Conservation (phyloP, 1,140 invertebrate genomes). For the Pantala flavescens region DNA sequence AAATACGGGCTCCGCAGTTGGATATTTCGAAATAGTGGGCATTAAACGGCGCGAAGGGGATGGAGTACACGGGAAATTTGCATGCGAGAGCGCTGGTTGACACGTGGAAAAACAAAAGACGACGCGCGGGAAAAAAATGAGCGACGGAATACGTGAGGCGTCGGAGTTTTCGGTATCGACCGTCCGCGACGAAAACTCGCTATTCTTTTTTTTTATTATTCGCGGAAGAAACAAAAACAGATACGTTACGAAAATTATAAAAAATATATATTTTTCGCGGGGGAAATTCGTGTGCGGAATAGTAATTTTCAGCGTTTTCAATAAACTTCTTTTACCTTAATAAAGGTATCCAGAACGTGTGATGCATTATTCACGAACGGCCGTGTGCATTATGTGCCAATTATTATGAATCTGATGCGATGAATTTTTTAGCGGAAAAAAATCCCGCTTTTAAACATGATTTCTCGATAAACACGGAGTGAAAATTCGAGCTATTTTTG, state of each 20-base stretch:
- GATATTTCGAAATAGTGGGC: conserved; percentile 1
- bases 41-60: conserved; percentile 22
- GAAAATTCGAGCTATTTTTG: too few relatives aligned
- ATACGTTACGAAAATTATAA: neutral
- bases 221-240: neutral
- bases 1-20: neutral
- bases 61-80: conserved; percentile 8
- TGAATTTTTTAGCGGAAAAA: too few relatives aligned
- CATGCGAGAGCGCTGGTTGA: conserved; percentile 19
- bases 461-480: too few relatives aligned
- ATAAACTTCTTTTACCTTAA: too few relatives aligned
- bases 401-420: too few relatives aligned
- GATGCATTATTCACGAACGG: too few relatives aligned
- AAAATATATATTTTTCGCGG: too few relatives aligned
- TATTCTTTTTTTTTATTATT: neutral
- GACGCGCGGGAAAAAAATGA: neutral
- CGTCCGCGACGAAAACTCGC: neutral
- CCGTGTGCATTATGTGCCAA: too few relatives aligned
- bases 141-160: neutral
- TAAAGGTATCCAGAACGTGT: too few relatives aligned
- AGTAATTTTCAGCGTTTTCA: too few relatives aligned
- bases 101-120: conserved; percentile 17
- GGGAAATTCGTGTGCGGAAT: neutral
- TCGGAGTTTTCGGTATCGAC: neutral
- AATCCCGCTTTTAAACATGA: too few relatives aligned